A percentile compares a stretch with the other conserved stretches of the same genome.
phyloP scores from a whole-genome alignment of 2,888 invertebrate genomes.

The Eulithis testata region DNA sequence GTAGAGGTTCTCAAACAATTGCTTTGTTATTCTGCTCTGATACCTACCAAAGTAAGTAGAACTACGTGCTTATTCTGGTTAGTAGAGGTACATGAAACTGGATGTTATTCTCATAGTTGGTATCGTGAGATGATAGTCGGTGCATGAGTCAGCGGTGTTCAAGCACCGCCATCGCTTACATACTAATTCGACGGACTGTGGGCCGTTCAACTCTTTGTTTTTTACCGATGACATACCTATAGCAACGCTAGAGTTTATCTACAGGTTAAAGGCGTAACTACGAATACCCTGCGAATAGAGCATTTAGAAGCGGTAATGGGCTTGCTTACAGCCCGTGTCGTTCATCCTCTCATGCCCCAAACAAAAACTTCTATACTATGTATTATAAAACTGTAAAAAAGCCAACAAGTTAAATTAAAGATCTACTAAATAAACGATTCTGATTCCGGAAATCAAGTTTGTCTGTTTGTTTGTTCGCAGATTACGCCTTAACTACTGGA shows the following conservation, averaged over 20 bases:
- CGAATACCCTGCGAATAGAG: too few relatives aligned
- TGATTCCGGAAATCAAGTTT: too few relatives aligned
- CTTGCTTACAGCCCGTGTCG: not conserved
- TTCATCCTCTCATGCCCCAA: too few relatives aligned
- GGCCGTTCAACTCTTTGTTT: slow-evolving; percentile 58
- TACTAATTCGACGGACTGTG: slow-evolving; percentile 58
- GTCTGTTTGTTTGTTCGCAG: too few relatives aligned
- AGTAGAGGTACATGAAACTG: slow-evolving; percentile 34
- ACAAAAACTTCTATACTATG: too few relatives aligned
- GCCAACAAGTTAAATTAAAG: too few relatives aligned
- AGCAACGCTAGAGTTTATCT: not conserved
- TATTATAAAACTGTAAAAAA: too few relatives aligned
- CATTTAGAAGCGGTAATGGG: too few relatives aligned
- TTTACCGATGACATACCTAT: slow-evolving; percentile 50
- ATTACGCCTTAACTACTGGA: too few relatives aligned
- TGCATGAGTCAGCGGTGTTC: slow-evolving; percentile 58
- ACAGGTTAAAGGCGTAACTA: not conserved
- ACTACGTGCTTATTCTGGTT: not conserved
- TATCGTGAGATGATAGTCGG: slow-evolving; percentile 33
- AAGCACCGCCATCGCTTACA: slow-evolving; percentile 54
- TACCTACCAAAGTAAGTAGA: not conserved
- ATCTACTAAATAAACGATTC: too few relatives aligned
- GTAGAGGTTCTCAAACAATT: too few relatives aligned
- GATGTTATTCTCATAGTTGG: slow-evolving; percentile 34
- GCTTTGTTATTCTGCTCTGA: too few relatives aligned